Conservation (phyloP, 2,113 vertebrate species). For the Thamnaconus septentrionalis region DNA sequence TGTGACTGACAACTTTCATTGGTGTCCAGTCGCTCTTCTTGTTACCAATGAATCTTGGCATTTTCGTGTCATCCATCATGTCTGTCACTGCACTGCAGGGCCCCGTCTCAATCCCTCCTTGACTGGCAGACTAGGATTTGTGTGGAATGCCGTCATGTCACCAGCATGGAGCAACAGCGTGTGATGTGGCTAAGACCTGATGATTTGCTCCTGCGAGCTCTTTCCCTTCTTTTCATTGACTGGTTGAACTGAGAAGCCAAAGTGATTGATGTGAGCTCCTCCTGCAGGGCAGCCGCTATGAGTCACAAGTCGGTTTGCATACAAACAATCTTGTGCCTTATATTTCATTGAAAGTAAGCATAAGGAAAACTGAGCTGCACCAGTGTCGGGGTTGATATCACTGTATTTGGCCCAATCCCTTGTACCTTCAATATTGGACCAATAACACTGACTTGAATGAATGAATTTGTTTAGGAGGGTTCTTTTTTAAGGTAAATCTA, state of each 20-base stretch:
- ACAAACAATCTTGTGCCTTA: neutral
- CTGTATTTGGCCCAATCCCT: too few relatives aligned
- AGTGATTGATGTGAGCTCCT: conserved; percentile 15
- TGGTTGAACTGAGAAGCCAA: neutral
- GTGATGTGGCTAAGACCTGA: conserved; percentile 9
- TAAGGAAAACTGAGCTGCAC: too few relatives aligned
- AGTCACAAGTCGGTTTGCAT: neutral
- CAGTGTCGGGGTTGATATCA: too few relatives aligned
- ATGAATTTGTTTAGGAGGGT: too few relatives aligned
- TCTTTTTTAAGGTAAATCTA: too few relatives aligned
- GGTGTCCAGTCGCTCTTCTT: too few relatives aligned
- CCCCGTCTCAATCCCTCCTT: conserved; percentile 3
- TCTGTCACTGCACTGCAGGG: conserved; percentile 32
- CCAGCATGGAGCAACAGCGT: conserved; percentile 4
- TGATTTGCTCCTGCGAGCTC: conserved; percentile 4
- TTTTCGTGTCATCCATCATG: conserved; percentile 43
- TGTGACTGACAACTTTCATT: too few relatives aligned
- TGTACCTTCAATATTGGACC: too few relatives aligned
- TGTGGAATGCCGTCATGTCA: conserved; percentile 34
- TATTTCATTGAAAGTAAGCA: too few relatives aligned
- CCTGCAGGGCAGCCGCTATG: neutral
- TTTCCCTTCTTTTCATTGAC: neutral
- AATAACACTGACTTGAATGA: too few relatives aligned
- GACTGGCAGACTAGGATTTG: conserved; percentile 25
- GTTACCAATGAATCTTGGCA: neutral